Conservation (phyloP, 2,113 vertebrate species). For the Mellivora capensis region DNA sequence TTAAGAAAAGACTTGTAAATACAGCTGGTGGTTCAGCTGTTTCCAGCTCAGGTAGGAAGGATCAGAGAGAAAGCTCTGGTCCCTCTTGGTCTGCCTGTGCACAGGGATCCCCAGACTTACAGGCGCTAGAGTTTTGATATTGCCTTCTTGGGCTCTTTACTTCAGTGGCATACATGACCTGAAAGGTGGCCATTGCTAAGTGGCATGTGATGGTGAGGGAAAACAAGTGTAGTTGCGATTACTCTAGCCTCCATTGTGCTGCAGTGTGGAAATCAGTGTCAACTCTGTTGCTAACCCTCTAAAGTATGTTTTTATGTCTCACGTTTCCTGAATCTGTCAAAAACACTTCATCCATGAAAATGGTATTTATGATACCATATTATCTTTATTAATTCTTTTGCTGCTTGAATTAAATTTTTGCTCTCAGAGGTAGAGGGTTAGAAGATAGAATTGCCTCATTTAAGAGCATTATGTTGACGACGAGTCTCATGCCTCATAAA, state of each 20-base stretch:
- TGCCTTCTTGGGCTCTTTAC: neutral
- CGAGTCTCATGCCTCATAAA: conserved; percentile 38
- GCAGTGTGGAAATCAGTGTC: neutral
- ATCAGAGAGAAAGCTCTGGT: neutral
- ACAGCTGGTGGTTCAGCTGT: neutral
- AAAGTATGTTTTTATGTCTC: neutral
- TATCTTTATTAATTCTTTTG: conserved; percentile 72
- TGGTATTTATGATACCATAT: neutral
- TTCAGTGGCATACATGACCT: neutral
- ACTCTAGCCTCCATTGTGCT: neutral
- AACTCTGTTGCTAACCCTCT: neutral
- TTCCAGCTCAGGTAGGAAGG: neutral
- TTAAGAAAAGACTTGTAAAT: neutral
- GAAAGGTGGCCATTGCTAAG: neutral
- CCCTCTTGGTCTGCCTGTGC: neutral
- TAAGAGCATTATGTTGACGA: conserved; percentile 15
- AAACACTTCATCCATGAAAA: conserved; percentile 47
- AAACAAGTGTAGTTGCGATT: neutral
- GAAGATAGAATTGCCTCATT: conserved; percentile 63
- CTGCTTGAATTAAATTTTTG: conserved; percentile 57
- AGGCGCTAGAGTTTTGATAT: neutral
- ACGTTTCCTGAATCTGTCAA: conserved; percentile 32
- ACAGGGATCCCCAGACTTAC: neutral
- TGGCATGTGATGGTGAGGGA: neutral
- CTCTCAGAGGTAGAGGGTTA: conserved; percentile 63